phyloP scores from a whole-genome alignment of 2,888 invertebrate genomes.

The Microplitis manilae region DNA sequence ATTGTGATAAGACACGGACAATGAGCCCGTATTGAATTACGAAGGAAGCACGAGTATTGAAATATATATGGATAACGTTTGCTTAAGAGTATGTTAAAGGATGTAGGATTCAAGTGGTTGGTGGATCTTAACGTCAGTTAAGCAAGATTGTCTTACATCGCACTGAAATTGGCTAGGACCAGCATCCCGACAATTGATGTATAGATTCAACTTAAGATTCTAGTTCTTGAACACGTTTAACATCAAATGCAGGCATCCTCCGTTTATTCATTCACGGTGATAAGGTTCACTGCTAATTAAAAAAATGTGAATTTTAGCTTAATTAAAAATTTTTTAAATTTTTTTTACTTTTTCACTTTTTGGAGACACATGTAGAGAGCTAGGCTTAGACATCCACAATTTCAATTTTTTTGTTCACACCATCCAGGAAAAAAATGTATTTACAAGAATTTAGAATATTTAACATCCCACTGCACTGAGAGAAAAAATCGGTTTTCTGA shows the following conservation, averaged over 20 bases:
- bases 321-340: too few species aligned
- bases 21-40: slow-evolving; percentile 71
- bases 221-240: not conserved
- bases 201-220: slow-evolving; percentile 3
- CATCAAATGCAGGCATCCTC: not conserved
- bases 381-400: too few species aligned
- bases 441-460: too few species aligned
- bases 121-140: slow-evolving; percentile 7
- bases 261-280: not conserved
- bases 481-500: too few species aligned
- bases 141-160: slow-evolving; percentile 40
- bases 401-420: too few species aligned
- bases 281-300: not conserved
- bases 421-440: too few species aligned
- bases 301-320: not conserved
- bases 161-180: slow-evolving; percentile 16
- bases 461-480: too few species aligned
- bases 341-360: too few species aligned
- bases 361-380: too few species aligned
- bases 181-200: slow-evolving; percentile 4
- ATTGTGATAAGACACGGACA: slow-evolving; percentile 72
- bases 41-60: slow-evolving; percentile 19
- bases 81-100: slow-evolving; percentile 34
- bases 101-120: slow-evolving; percentile 34
- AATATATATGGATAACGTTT: not conserved